phyloP scores from a whole-genome alignment of 2,888 invertebrate genomes.

The Napeogenes inachia region DNA sequence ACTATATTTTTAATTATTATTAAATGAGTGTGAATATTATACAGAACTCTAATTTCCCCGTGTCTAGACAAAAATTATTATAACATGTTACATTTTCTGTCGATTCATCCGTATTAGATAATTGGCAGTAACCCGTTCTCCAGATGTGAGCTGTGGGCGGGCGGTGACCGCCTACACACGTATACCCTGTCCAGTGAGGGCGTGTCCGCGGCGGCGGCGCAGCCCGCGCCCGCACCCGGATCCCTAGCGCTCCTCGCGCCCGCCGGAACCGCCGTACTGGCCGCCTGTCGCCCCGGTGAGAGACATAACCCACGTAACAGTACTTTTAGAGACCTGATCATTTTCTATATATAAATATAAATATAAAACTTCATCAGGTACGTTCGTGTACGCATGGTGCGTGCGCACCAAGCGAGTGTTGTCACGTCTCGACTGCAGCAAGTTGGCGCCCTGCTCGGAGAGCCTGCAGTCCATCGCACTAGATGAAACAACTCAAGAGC shows the following conservation, averaged over 20 bases:
- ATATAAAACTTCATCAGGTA: slow-evolving; percentile 72
- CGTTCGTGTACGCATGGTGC: slow-evolving; percentile 93
- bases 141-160: slow-evolving; percentile 92
- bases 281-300: slow-evolving; percentile 88
- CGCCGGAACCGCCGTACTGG: slow-evolving; percentile 81
- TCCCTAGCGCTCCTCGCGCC: slow-evolving; percentile 81
- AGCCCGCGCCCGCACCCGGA: slow-evolving; percentile 76
- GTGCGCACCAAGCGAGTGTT: slow-evolving; percentile 80
- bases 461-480: slow-evolving; percentile 93
- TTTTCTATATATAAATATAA: slow-evolving; percentile 4
- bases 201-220: slow-evolving; percentile 84
- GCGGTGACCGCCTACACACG: slow-evolving; percentile 89
- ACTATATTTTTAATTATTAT: too few relatives aligned
- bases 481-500: slow-evolving; percentile 89
- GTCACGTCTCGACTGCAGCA: slow-evolving; percentile 92
- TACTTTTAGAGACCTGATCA: background rate
- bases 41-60: too few relatives aligned
- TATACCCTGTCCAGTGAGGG: slow-evolving; percentile 84
- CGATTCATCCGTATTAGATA: background rate
- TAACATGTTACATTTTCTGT: too few relatives aligned
- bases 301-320: background rate
- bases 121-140: background rate
- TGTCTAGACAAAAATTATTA: too few relatives aligned
- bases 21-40: too few relatives aligned
- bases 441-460: slow-evolving; percentile 94